These are phyloP conservation scores for Seriola quinqueradiata DNA, from an alignment of 2,113 vertebrate genomes.

Conservation along the genomic window DNA sequence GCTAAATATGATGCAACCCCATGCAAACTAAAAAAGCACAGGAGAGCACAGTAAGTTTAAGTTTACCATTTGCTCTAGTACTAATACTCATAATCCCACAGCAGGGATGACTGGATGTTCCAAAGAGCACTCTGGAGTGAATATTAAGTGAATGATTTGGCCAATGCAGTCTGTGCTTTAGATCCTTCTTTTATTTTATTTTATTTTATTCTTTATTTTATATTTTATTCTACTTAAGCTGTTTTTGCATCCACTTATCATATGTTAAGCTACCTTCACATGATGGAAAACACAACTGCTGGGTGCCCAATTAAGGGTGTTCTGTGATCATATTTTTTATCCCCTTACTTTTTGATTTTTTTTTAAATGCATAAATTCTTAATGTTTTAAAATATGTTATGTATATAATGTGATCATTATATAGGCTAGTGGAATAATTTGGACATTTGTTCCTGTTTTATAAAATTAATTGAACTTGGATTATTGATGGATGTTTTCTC, in stretches of 20 bases:
- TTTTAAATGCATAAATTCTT: neutral
- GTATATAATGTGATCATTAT: neutral
- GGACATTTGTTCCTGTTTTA: neutral
- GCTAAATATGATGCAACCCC: constrained; percentile 49
- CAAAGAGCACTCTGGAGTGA: constrained; percentile 7
- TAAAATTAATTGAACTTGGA: neutral
- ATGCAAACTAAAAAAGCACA: constrained; percentile 32
- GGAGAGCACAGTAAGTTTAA: neutral
- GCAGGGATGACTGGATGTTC: neutral
- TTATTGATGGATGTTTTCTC: neutral
- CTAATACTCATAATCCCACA: neutral
- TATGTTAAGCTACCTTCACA: neutral
- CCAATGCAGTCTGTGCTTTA: neutral
- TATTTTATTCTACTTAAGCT: neutral
- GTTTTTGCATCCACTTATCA: constrained; percentile 1
- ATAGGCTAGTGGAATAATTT: neutral
- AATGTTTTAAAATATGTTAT: neutral
- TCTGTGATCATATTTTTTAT: neutral
- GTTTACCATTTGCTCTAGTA: neutral
- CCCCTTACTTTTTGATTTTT: too few relatives aligned
- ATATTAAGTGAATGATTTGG: neutral
- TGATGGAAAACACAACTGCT: neutral
- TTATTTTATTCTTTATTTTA: too few relatives aligned
- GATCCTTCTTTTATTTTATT: neutral
- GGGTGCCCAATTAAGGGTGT: neutral